These are phyloP conservation scores for Catamblyrhynchus diadema DNA, from an alignment of 2,797 vertebrate species.

Conservation along the genomic window DNA sequence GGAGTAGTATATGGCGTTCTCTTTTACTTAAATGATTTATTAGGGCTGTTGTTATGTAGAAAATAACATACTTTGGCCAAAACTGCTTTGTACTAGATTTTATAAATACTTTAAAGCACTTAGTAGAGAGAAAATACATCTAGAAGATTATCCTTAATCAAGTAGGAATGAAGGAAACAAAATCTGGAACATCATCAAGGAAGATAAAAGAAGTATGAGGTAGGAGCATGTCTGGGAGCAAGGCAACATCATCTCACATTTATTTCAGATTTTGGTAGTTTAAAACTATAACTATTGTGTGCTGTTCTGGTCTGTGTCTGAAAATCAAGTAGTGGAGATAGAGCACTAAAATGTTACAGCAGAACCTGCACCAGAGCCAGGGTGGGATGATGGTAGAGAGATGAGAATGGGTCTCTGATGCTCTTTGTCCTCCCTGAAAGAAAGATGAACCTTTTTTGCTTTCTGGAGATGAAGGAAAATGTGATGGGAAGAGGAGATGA, in stretches of 20 bases:
- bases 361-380: accelerated
- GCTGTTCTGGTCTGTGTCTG: not conserved
- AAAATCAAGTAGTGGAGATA: not conserved
- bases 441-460: not conserved
- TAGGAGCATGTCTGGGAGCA: not conserved
- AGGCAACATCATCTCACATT: not conserved
- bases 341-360: not conserved
- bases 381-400: accelerated
- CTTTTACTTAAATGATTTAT: not conserved
- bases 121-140: not conserved
- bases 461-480: not conserved
- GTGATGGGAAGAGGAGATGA: not conserved
- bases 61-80: not conserved
- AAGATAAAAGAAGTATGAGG: not conserved
- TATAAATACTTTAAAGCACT: not conserved
- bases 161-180: not conserved
- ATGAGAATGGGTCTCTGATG: not conserved
- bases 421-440: not conserved
- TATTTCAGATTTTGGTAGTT: not conserved
- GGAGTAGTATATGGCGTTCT: not conserved
- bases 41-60: not conserved
- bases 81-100: not conserved
- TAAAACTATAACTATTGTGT: not conserved
- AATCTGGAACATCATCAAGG: not conserved
- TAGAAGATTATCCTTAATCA: not conserved